phyloP scores from a whole-genome alignment of 2,888 invertebrate genomes.

The Carpatolechia fugitivella region DNA sequence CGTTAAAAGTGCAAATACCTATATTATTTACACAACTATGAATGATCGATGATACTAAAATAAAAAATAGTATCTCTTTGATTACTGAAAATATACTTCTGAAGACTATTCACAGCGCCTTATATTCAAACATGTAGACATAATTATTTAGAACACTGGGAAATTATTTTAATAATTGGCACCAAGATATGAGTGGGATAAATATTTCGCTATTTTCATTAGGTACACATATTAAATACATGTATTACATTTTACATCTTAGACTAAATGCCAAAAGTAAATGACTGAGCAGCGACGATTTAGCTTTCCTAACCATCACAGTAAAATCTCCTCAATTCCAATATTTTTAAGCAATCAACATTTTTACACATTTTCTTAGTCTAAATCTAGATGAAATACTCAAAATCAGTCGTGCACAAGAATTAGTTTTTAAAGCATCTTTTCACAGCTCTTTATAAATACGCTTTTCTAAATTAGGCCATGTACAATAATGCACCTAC shows the following conservation, averaged over 20 bases:
- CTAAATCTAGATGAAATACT: constrained; percentile 37
- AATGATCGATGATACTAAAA: not conserved
- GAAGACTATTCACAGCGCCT: not conserved
- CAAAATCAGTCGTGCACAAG: constrained; percentile 54
- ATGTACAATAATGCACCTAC: not conserved
- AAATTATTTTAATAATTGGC: constrained; percentile 51
- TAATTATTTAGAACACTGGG: constrained; percentile 27
- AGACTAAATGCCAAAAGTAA: not conserved
- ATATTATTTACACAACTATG: not conserved
- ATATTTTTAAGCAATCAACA: constrained; percentile 26
- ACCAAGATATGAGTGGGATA: constrained; percentile 43
- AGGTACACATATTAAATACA: not conserved
- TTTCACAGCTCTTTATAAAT: constrained; percentile 33
- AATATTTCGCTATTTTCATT: not conserved
- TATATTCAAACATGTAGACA: constrained; percentile 4
- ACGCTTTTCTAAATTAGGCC: not conserved
- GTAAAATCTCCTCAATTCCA: constrained; percentile 30
- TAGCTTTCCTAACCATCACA: constrained; percentile 20
- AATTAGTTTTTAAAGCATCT: constrained; percentile 26
- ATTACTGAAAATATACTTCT: constrained; percentile 4
- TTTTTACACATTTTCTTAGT: constrained; percentile 23
- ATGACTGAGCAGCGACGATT: not conserved
- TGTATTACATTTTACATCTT: not conserved
- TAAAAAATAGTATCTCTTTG: constrained; percentile 1
- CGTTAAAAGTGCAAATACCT: not conserved